Base-by-base conservation (phyloP, 2,888 invertebrate species). In the Acleris literana region DNA sequence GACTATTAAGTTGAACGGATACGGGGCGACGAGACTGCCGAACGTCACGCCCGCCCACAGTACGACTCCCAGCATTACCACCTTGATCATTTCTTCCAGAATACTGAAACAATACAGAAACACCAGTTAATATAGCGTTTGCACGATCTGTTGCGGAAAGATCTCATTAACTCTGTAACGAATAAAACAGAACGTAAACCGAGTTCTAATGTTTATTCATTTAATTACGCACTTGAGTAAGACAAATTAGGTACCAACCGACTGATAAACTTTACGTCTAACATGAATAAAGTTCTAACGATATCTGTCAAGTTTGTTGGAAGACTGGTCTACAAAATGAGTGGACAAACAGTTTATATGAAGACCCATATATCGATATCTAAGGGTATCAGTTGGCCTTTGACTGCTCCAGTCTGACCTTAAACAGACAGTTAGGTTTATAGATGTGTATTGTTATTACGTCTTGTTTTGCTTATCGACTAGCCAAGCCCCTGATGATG, bases 51-150 rank as follows among this genome's bases (percentile, higher is more conserved):
- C 92, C 25, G 85, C 88, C 93, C 93, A 93, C 67, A 93, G 74
- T 75, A 92, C 86, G 48, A 93, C 83, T 62, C 92, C 92, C 64
- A 92, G 84, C 68, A 91, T 69, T 66, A 90, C 81, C 85, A 90
- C 85, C 84, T 90, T 93, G 85, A 82, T 87, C 83, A 92, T 88
- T 87, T 93, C 93, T 79, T 93, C 93, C 75, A 92, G 80, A 79
- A 93, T 86, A 78, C 93, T 93, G 85, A 70, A 92, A 88, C 80
- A 85, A 86, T 74, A 70, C 33, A 61, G 64, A 70, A 39, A 54
- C 64, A 63, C 67, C 70, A 63, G 66, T 72, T 68, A 69, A 59
- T 67, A 62, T 64, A 64, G 51, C 58, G 33, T 13, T 5, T 22
- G 52, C 55, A 16, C 39, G 18, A 53, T 13, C 7, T 52, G 55